Evolutionary conservation across 2,113 vertebrate species (phyloP), one percentile per base, ranked within the genome.

Genomic region (Patagioenas fasciata): DNA sequence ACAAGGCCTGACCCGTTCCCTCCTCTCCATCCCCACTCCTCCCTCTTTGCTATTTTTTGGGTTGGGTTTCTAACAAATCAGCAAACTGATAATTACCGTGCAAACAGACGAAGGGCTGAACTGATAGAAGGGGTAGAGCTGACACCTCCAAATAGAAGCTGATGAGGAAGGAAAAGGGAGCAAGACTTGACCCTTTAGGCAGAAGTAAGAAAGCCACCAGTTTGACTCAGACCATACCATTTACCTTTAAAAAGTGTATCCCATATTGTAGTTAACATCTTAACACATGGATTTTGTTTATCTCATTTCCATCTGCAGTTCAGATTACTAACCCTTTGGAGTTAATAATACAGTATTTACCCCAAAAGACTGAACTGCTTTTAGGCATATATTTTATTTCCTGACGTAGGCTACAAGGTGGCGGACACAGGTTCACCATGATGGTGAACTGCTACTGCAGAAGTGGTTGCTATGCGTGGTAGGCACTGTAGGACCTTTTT

Each of bases 121-220:
- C 56, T 67, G 84, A 64, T 36, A 54, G 7, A 36, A n/a, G 32
- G 26, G 64, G 58, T 40, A 83, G 56, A 72, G 82, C 36, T 80
- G 32, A 78, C 62, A 18, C 10, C 64, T 64, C 38, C 32, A 78
- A 24, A 19, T 74, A 25, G 56, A 83, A 88, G 71, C 40, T 65
- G 82, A 69, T 25, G 32, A 85, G 32, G 34, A 75, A 72, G 28
- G 18, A 91, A 31, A 36, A 91, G 4, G 47, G 36, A 62, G 57
- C 21, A 81, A 6, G 0, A 40, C 40, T 71, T 2, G 2, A 9
- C 5, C 23, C 48, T 60, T 48, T 6, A 61, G 25, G 38, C 0
- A 4, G 40, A 70, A 67, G 26, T 15, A 23, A 89, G 26, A 13
- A 23, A 89, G 50, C 24, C 20, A 54, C 19, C 47, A 15, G 36